Conservation (phyloP, 2,797 vertebrate species). For the Semaprochilodus insignis region DNA sequence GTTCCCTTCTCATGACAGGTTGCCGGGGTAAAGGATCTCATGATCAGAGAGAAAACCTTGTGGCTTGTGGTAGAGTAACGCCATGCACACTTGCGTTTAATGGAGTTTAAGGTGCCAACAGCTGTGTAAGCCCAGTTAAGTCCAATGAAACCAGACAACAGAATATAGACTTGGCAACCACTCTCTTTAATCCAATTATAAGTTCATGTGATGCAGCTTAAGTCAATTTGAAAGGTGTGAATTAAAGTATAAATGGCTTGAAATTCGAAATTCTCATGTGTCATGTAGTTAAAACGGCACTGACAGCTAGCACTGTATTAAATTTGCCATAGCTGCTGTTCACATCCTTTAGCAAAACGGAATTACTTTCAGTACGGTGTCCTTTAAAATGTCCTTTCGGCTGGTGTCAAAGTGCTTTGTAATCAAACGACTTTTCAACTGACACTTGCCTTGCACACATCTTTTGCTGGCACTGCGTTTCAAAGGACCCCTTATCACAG, state of each 20-base stretch:
- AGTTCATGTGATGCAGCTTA: slow-evolving; percentile 66
- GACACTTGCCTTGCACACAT: slow-evolving; percentile 1
- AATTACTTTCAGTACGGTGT: slow-evolving; percentile 10
- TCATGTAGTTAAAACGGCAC: slow-evolving; percentile 20
- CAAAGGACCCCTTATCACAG: slow-evolving; percentile 21
- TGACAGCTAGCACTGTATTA: slow-evolving; percentile 10
- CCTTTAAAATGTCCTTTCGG: slow-evolving; percentile 36
- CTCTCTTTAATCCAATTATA: slow-evolving; percentile 68
- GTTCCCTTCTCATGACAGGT: not conserved
- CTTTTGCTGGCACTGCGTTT: slow-evolving; percentile 15
- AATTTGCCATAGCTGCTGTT: not conserved
- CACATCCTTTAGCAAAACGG: slow-evolving; percentile 15
- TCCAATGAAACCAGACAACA: slow-evolving; percentile 38
- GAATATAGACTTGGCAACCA: slow-evolving; percentile 45
- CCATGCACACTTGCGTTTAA: slow-evolving; percentile 64
- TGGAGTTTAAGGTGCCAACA: slow-evolving; percentile 69
- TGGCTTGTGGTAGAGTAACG: slow-evolving; percentile 36
- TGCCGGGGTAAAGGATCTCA: not conserved
- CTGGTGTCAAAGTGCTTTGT: slow-evolving; percentile 3
- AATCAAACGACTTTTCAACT: slow-evolving; percentile 15
- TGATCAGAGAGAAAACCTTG: slow-evolving; percentile 17
- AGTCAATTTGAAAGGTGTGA: slow-evolving; percentile 50
- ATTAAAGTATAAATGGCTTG: slow-evolving; percentile 53
- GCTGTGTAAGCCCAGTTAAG: slow-evolving; percentile 72
- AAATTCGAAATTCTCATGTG: slow-evolving; percentile 63